Evolutionary conservation across 2,888 invertebrate species (phyloP).

Genomic region (Xylocampa areola): DNA sequence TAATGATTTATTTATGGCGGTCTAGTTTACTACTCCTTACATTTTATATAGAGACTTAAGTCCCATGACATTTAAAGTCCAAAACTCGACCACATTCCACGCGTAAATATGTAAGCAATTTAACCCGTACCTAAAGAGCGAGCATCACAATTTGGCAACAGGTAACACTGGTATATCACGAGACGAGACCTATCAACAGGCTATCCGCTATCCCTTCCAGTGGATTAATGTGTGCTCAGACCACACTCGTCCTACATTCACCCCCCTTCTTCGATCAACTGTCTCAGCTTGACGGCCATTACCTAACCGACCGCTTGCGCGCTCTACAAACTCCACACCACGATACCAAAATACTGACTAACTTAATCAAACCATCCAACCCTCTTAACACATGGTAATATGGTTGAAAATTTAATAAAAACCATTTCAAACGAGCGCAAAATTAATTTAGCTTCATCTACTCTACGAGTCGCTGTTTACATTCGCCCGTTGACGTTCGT

Average conservation of each 20-base stretch:
- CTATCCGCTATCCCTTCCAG: constrained; percentile 73
- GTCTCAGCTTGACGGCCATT: constrained; percentile 83
- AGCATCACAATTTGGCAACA: constrained; percentile 35
- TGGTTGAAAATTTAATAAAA: constrained; percentile 66
- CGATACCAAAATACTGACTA: constrained; percentile 57
- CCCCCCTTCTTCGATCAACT: constrained; percentile 85
- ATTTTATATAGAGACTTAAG: constrained; percentile 6
- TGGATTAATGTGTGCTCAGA: constrained; percentile 64
- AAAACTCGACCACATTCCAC: constrained; percentile 38
- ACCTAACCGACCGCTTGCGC: constrained; percentile 83
- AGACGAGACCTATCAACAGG: constrained; percentile 55
- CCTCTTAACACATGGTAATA: constrained; percentile 65
- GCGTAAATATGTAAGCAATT: constrained; percentile 42
- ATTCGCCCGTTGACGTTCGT: constrained; percentile 79
- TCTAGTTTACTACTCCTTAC: constrained; percentile 16
- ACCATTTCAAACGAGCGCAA: constrained; percentile 54
- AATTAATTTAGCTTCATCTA: constrained; percentile 75
- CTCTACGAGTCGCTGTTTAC: constrained; percentile 81
- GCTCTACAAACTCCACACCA: constrained; percentile 78
- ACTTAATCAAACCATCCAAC: constrained; percentile 43
- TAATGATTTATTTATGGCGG: constrained; percentile 29
- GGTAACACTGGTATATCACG: constrained; percentile 37
- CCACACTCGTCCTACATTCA: constrained; percentile 83
- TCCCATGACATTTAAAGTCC: constrained; percentile 51
- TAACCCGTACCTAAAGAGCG: constrained; percentile 28